A percentile compares a stretch with the other conserved stretches of the same genome.
Evolutionary conservation across 2,797 vertebrate species (phyloP).

Genomic region (Chrysocyon brachyurus): DNA sequence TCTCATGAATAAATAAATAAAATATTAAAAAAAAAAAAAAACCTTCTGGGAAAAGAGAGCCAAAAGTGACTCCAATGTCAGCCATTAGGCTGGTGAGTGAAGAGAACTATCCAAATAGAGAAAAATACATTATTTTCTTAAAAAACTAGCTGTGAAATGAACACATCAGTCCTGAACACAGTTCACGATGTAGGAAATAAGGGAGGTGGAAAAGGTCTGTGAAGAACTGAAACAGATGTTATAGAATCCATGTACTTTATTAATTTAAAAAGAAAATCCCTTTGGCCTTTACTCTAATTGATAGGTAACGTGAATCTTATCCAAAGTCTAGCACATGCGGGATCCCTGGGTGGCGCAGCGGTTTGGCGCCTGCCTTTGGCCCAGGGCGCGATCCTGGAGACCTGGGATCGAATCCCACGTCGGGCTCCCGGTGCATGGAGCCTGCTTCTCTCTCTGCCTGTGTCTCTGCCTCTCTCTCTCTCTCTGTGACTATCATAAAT

Average conservation of each 20-base stretch:
- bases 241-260: background rate
- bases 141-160: background rate
- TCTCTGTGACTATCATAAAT: too few species aligned
- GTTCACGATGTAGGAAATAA: slow-evolving; percentile 11
- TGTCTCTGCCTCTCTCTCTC: too few species aligned
- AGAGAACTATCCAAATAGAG: background rate
- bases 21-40: background rate
- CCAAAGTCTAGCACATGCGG: background rate
- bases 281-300: background rate
- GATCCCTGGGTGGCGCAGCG: too few species aligned
- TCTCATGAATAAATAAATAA: too few species aligned
- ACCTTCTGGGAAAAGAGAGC: background rate
- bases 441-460: too few species aligned
- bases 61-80: background rate
- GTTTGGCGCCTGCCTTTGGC: too few species aligned
- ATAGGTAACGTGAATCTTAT: background rate
- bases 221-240: background rate
- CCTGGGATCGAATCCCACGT: too few species aligned
- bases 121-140: background rate
- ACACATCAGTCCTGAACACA: background rate
- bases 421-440: too few species aligned
- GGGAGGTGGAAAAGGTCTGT: background rate
- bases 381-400: too few species aligned
- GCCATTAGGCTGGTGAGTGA: background rate
- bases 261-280: background rate